Percentiles rank a stretch among this genome's conserved stretches.
Conservation (phyloP, 2,888 invertebrate genomes). For the Drosophila aldrichi region DNA sequence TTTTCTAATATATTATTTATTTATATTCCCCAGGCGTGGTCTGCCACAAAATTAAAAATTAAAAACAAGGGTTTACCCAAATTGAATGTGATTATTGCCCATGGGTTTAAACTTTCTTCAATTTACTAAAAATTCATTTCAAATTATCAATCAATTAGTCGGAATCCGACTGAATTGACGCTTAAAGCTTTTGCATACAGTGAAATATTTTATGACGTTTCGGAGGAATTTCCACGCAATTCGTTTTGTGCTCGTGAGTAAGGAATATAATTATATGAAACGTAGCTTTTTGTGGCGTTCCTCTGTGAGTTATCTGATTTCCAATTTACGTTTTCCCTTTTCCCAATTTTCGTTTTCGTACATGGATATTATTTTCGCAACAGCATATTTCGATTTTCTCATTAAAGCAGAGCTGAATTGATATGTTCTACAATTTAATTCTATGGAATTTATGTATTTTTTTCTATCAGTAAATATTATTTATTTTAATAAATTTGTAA, state of each 20-base stretch:
- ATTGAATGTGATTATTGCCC: not conserved
- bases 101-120: not conserved
- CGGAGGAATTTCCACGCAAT: not conserved
- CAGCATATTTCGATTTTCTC: not conserved
- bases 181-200: not conserved
- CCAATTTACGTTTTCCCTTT: not conserved
- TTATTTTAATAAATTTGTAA: too few relatives aligned
- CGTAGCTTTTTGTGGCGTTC: not conserved
- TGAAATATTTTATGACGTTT: not conserved
- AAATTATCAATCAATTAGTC: not conserved
- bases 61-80: too few relatives aligned
- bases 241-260: not conserved
- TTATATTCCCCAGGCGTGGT: not conserved
- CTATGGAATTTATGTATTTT: too few relatives aligned
- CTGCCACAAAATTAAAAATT: not conserved
- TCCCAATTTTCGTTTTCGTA: too few relatives aligned
- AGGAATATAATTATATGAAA: not conserved
- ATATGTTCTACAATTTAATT: too few relatives aligned
- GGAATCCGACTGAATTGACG: not conserved
- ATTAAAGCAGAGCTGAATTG: not conserved
- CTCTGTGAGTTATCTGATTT: slow-evolving; percentile 2
- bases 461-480: too few relatives aligned
- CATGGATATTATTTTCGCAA: not conserved
- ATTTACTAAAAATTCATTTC: too few relatives aligned
- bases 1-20: not conserved